Percentiles rank a stretch among this genome's conserved stretches.
phyloP scores from a whole-genome alignment of 2,113 vertebrate species.

The Cathartes aura region DNA sequence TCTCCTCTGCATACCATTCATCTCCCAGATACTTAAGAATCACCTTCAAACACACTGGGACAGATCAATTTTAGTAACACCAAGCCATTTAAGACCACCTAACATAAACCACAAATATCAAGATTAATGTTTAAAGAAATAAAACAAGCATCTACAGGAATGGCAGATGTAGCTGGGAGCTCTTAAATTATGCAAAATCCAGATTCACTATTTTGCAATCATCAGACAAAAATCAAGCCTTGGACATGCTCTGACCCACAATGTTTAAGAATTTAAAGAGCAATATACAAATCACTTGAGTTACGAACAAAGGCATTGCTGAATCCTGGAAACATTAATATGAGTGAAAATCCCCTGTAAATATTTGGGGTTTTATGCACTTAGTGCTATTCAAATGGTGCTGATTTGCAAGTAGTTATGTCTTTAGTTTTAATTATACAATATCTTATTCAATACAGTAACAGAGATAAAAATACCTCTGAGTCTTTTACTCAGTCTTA shows the following conservation, averaged over 20 bases:
- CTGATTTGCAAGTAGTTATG: neutral
- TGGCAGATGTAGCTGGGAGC: neutral
- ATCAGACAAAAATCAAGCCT: neutral
- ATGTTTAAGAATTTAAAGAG: neutral
- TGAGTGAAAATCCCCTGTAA: neutral
- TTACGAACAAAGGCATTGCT: neutral
- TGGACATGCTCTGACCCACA: neutral
- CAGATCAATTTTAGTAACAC: neutral
- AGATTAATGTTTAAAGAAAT: neutral
- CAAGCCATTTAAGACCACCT: neutral
- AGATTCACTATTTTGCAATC: neutral
- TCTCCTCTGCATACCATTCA: neutral
- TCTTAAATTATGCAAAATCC: neutral
- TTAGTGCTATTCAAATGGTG: fast-evolving
- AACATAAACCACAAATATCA: neutral
- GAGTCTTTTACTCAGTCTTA: neutral
- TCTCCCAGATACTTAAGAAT: neutral
- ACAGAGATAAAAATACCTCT: neutral
- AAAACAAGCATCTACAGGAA: neutral
- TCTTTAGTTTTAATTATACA: neutral
- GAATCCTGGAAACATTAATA: neutral
- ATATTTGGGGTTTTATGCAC: neutral
- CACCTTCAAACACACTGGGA: neutral
- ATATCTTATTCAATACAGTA: neutral
- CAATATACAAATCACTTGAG: neutral